Evolutionary conservation across 2,797 vertebrate genomes (phyloP).

Genomic region (Clarias fuscus): DNA sequence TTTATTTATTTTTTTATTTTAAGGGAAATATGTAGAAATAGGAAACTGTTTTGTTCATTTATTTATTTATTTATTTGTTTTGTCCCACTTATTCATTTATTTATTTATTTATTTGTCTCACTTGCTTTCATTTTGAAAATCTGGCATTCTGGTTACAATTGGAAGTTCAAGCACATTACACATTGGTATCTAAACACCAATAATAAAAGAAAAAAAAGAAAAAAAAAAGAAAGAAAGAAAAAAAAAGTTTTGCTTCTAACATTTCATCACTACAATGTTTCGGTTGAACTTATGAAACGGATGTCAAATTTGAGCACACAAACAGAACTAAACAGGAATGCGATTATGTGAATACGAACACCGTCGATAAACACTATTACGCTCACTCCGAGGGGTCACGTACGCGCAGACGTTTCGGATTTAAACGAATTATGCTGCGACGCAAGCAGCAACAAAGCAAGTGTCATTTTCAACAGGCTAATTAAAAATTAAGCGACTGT

Average conservation of each 20-base stretch:
- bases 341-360: neutral
- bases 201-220: no score
- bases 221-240: neutral
- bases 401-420: neutral
- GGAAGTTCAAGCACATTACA: neutral
- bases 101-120: no score
- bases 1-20: neutral
- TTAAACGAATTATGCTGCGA: conserved; percentile 31
- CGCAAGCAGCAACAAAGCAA: conserved; percentile 31
- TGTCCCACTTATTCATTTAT: no score
- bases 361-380: neutral
- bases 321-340: neutral
- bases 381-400: neutral
- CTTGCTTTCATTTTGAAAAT: neutral
- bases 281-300: neutral
- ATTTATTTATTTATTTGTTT: no score
- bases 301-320: neutral
- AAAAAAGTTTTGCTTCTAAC: neutral
- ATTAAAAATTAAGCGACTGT: conserved; percentile 53
- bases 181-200: no score
- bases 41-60: neutral
- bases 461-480: conserved; percentile 43
- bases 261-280: no score
- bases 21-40: neutral
- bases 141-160: neutral